Percentiles rank a stretch among this genome's conserved stretches.
These are phyloP conservation scores for Xiphophorus hellerii DNA, from an alignment of 2,113 vertebrate species.

Conservation along the genomic window DNA sequence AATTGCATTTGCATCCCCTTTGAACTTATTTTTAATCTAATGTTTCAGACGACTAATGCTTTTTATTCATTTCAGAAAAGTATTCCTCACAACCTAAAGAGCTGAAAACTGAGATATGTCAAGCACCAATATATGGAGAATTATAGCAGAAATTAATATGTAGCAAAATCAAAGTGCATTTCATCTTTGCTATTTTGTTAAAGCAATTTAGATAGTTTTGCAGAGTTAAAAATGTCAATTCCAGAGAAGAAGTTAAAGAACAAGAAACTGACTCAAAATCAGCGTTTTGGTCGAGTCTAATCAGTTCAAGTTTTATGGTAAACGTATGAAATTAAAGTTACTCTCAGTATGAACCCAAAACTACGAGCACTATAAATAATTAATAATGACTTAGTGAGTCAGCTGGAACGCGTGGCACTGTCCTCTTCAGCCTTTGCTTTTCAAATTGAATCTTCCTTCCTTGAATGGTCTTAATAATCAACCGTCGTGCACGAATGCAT, in stretches of 20 bases:
- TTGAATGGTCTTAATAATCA: neutral
- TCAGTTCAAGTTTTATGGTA: neutral
- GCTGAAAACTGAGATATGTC: too few relatives aligned
- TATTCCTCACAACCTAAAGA: too few relatives aligned
- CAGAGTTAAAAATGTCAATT: neutral
- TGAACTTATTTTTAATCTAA: neutral
- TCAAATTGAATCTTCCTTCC: neutral
- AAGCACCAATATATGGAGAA: neutral
- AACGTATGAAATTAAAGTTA: neutral
- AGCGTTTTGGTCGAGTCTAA: too few relatives aligned
- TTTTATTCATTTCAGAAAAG: too few relatives aligned
- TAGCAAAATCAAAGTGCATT: neutral
- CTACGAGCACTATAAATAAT: slow-evolving; percentile 27
- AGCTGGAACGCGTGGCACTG: neutral
- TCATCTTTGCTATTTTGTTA: neutral
- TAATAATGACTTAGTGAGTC: slow-evolving; percentile 9
- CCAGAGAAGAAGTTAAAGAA: neutral
- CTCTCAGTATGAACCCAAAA: neutral
- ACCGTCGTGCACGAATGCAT: neutral
- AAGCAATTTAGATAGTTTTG: neutral
- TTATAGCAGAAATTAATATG: neutral
- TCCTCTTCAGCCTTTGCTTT: neutral
- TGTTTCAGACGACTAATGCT: too few relatives aligned
- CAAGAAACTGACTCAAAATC: neutral
- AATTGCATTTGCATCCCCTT: neutral